A percentile compares a stretch with the other conserved stretches of the same genome.
These are phyloP conservation scores for Micrastur ruficollis DNA, from an alignment of 2,797 vertebrate species.

Conservation along the genomic window DNA sequence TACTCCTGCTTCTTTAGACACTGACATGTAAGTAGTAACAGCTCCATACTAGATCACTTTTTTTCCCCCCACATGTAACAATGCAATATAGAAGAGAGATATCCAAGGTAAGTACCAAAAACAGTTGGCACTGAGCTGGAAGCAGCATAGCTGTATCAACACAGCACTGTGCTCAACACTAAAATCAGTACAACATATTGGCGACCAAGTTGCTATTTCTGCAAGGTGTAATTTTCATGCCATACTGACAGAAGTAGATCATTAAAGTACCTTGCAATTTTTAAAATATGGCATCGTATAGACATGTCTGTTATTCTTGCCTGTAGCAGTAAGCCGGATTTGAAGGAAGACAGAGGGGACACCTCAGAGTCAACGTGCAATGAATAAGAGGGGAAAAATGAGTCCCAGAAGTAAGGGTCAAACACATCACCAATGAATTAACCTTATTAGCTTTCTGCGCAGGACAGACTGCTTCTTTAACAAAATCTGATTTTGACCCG, in stretches of 20 bases:
- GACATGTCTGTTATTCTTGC: background rate
- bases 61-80: rapidly evolving
- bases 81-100: background rate
- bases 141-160: background rate
- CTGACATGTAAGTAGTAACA: background rate
- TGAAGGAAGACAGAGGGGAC: background rate
- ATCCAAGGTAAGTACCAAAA: background rate
- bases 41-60: background rate
- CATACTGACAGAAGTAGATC: background rate
- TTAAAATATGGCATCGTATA: background rate
- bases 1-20: background rate
- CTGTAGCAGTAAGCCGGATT: background rate
- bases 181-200: background rate
- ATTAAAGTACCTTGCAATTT: background rate
- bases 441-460: background rate
- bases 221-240: background rate
- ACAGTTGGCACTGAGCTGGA: background rate
- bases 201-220: background rate
- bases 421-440: rapidly evolving
- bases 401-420: background rate
- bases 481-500: background rate
- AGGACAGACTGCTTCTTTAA: background rate
- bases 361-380: background rate
- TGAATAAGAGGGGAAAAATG: too few species aligned
- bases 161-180: background rate